Conservation (phyloP, 2,113 vertebrate species). For the Lycocorax pyrrhopterus region DNA sequence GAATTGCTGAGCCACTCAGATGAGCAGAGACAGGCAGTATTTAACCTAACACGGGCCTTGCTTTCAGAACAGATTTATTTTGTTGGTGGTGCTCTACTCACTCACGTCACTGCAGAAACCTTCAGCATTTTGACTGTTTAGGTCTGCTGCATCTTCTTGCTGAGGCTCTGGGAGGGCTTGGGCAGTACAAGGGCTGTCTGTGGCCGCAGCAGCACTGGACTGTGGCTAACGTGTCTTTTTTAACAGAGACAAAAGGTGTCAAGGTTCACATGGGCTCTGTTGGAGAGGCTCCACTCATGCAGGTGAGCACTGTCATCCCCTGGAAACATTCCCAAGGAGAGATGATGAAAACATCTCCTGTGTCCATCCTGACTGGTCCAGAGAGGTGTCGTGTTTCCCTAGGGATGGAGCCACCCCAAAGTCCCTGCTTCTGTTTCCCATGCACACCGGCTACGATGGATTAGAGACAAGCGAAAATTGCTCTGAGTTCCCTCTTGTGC, state of each 20-base stretch:
- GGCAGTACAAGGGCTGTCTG: background rate
- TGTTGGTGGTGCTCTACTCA: background rate
- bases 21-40: background rate
- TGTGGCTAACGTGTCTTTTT: background rate
- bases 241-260: background rate
- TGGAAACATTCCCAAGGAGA: background rate
- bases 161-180: background rate
- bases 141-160: background rate
- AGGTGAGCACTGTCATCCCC: background rate
- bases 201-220: background rate
- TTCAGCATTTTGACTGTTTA: background rate
- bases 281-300: background rate
- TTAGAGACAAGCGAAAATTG: background rate
- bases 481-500: background rate
- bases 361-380: background rate
- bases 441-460: background rate
- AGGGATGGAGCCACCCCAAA: background rate
- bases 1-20: background rate
- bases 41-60: background rate
- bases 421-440: background rate
- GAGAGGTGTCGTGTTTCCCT: background rate
- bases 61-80: background rate
- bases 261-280: background rate
- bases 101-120: background rate
- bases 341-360: background rate